Conservation (phyloP, 1,140 invertebrate genomes). For the Euglossa dilemma region DNA sequence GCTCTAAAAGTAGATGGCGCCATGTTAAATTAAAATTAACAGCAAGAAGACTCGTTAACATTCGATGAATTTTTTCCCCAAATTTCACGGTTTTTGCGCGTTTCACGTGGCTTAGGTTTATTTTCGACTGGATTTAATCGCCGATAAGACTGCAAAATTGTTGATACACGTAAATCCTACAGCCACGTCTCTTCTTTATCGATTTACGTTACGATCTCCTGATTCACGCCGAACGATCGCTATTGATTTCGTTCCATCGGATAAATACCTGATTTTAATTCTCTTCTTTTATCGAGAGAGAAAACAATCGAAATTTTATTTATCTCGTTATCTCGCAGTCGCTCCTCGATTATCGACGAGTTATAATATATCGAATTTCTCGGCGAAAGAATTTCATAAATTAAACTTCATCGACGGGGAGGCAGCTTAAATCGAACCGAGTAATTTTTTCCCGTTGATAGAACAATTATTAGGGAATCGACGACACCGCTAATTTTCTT, state of each 20-base stretch:
- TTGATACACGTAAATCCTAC: neutral
- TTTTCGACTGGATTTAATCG: neutral
- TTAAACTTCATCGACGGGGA: no score
- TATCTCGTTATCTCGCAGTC: no score
- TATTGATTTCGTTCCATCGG: neutral
- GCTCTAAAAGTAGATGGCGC: slow-evolving; percentile 9
- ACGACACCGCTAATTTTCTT: neutral
- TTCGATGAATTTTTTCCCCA: neutral
- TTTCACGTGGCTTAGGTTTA: neutral
- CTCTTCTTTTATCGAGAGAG: no score
- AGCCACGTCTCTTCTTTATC: neutral
- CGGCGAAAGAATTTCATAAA: no score
- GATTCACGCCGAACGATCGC: neutral
- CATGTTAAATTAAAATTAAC: slow-evolving; percentile 8
- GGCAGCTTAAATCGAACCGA: no score
- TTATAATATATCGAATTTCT: no score
- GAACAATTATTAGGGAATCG: neutral
- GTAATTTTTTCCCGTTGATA: neutral
- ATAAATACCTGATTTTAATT: neutral
- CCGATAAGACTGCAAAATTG: neutral
- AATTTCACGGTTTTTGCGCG: neutral
- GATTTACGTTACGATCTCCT: neutral
- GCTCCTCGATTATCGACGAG: no score
- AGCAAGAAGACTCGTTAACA: neutral
- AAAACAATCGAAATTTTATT: no score